A percentile compares a stretch with the other conserved stretches of the same genome.
These are phyloP conservation scores for Alviniconcha strummeri DNA, from an alignment of 2,888 invertebrate species.

Conservation along the genomic window DNA sequence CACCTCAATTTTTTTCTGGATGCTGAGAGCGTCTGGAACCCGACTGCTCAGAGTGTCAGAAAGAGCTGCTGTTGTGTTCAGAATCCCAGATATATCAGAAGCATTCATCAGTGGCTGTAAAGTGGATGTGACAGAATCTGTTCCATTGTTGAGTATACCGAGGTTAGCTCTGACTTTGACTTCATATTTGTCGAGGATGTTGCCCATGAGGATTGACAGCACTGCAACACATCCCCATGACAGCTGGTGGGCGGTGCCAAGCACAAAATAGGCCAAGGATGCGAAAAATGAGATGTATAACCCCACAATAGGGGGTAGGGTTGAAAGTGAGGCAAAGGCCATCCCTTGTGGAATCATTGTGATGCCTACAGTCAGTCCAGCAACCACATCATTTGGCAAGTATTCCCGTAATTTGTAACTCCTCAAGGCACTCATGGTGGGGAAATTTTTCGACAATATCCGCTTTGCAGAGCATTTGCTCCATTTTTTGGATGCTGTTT, in stretches of 20 bases:
- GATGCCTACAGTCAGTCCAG: constrained; percentile 86
- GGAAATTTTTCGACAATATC: constrained; percentile 44
- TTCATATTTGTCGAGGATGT: constrained; percentile 47
- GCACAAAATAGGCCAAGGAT: constrained; percentile 86
- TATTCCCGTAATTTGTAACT: constrained; percentile 68
- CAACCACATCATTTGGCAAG: constrained; percentile 83
- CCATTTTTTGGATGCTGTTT: background rate
- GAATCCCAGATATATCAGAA: background rate
- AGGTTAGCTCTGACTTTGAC: constrained; percentile 8
- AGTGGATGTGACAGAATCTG: background rate
- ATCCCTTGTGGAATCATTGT: constrained; percentile 72
- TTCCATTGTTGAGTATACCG: constrained; percentile 14
- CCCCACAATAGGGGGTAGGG: constrained; percentile 75
- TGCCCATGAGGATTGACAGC: constrained; percentile 46
- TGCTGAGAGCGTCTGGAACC: background rate
- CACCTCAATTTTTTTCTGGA: constrained; percentile 26
- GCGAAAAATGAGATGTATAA: constrained; percentile 93
- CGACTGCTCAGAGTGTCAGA: background rate
- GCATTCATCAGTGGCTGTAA: background rate
- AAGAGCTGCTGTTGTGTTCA: background rate
- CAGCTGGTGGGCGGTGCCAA: constrained; percentile 90
- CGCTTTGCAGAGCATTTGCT: constrained; percentile 32
- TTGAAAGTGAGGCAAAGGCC: constrained; percentile 75
- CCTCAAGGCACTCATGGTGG: constrained; percentile 55
- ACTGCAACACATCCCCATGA: constrained; percentile 80